Evolutionary conservation across 2,797 vertebrate genomes (phyloP).

Genomic region (Gouania willdenowi): DNA sequence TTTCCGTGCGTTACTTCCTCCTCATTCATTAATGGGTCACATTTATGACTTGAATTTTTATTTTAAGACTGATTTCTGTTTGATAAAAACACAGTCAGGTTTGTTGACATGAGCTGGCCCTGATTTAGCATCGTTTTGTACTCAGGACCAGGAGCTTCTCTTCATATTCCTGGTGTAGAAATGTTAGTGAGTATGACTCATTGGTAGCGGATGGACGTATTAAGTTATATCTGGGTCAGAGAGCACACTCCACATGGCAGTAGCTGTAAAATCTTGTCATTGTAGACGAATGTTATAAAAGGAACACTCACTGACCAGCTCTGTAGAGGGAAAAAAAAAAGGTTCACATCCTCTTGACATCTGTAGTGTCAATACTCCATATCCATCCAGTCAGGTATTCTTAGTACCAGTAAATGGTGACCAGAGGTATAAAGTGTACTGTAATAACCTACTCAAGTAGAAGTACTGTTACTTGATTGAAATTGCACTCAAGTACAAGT

Average conservation of each 20-base stretch:
- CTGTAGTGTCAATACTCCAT: too few species aligned
- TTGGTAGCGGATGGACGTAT: slow-evolving; percentile 60
- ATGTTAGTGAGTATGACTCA: slow-evolving; percentile 62
- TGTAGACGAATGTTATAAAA: slow-evolving; percentile 66
- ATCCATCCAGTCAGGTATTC: too few species aligned
- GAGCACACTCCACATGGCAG: slow-evolving; percentile 47
- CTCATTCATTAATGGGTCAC: too few species aligned
- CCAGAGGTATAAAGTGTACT: too few species aligned
- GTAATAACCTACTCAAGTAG: too few species aligned
- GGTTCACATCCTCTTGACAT: too few species aligned
- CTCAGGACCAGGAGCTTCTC: slow-evolving; percentile 1
- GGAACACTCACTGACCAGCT: slow-evolving; percentile 42
- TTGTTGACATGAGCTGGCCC: slow-evolving; percentile 1
- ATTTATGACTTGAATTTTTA: too few species aligned
- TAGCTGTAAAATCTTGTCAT: slow-evolving; percentile 61
- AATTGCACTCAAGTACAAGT: too few species aligned
- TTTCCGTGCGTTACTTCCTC: slow-evolving; percentile 8
- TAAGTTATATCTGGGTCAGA: slow-evolving; percentile 70
- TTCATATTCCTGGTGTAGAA: slow-evolving; percentile 34
- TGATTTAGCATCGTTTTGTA: slow-evolving; percentile 8
- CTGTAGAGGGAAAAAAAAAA: slow-evolving; percentile 38
- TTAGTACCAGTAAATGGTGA: too few species aligned
- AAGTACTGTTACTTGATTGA: too few species aligned
- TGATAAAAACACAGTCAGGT: background rate
- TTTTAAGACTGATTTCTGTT: background rate